Base-by-base conservation (phyloP, 2,888 invertebrate species). In the Lamellibrachia columna region DNA sequence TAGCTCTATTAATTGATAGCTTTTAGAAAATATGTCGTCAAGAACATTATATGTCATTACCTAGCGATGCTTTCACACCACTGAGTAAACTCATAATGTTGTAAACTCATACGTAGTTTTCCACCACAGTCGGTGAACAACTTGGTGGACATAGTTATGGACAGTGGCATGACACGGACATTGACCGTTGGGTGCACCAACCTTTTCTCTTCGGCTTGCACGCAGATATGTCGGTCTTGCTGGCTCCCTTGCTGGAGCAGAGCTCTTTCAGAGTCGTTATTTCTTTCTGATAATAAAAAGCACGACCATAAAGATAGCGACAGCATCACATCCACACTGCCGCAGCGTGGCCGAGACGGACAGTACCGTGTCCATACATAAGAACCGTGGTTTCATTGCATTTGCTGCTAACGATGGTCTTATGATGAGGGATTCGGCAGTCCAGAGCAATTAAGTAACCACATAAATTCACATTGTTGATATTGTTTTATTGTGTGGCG, bases 141-240 rank as follows among this genome's bases (percentile, higher is more conserved):
- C 75, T 75, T 55, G 8, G 55, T 55, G 4, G 7, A 55, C 55
- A 9, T 55, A 7, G 55, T 55, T 55, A 9, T 55, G 7, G 55
- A 55, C 55, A 55, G 9, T 55, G 55, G n/a, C n/a, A 22, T 22
- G 75, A 75, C 22, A 75, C 6, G 22, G 75, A 22, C 75, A 75
- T 91, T 91, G 52, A 28, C 53, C 52, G 6, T 53, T 92, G 22
- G 92, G 92, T 92, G 90, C 91, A 91, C 94, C 93, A 92, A 94
- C 94, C 94, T 92, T 94, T 93, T n/a, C 94, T 92, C n/a, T 93
- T 58, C 3, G 94, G 94, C 58, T 94, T 94, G 92, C 94, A 94
- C 11, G 93, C 92, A 7, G 92, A 91, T 8, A 94, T 93, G 28
- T 94, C 94, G 52, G 93, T 93, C n/a, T 93, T 93, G 53, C 91